A percentile compares a stretch with the other conserved stretches of the same genome.
These are phyloP conservation scores for Addax nasomaculatus DNA, from an alignment of 2,113 vertebrate genomes.

Conservation along the genomic window DNA sequence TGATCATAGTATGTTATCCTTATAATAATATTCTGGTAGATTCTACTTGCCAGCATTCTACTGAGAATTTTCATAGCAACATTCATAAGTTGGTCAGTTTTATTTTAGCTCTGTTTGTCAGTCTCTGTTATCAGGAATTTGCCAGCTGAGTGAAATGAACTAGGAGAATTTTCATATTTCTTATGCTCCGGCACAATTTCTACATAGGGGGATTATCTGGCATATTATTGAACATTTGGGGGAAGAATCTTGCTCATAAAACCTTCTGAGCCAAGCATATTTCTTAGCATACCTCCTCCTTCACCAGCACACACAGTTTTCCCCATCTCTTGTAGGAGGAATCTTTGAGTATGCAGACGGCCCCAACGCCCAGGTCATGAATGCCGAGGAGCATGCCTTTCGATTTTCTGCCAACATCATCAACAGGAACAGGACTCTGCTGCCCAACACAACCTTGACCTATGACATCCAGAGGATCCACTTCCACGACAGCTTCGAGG, in stretches of 20 bases:
- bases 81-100: constrained; percentile 41
- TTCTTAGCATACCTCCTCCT: background rate
- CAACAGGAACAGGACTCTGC: constrained; percentile 96
- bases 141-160: constrained; percentile 16
- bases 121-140: constrained; percentile 14
- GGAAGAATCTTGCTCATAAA: background rate
- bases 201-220: background rate
- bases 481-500: constrained; percentile 99
- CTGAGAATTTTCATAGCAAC: constrained; percentile 39
- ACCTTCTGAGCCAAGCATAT: background rate
- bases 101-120: background rate
- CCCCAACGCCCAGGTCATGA: constrained; percentile 91
- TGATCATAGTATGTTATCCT: constrained; percentile 45
- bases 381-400: constrained; percentile 96
- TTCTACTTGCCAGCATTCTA: constrained; percentile 15
- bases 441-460: constrained; percentile 98
- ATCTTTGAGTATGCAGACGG: constrained; percentile 97
- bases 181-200: background rate
- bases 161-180: background rate
- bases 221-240: background rate
- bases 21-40: constrained; percentile 30
- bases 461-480: constrained; percentile 99
- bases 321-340: constrained; percentile 86
- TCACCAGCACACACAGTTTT: background rate
- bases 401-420: constrained; percentile 99